A percentile compares a stretch with the other conserved stretches of the same genome.
Conservation (phyloP, 2,113 vertebrate species). For the Alethe castanea region DNA sequence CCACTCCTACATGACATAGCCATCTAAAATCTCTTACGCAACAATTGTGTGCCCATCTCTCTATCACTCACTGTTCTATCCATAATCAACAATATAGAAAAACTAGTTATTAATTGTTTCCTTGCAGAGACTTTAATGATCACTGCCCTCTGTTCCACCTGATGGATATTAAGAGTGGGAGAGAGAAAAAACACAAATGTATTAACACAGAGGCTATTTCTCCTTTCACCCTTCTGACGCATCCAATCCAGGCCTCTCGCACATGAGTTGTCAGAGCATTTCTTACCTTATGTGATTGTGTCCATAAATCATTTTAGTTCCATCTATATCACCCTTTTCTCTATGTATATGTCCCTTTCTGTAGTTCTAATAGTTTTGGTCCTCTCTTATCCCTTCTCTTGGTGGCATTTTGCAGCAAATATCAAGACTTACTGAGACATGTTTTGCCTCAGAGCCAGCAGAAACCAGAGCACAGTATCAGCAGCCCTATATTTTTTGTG, state of each 20-base stretch:
- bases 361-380: background rate
- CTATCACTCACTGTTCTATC: background rate
- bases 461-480: background rate
- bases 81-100: background rate
- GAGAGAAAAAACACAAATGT: rapidly evolving
- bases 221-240: background rate
- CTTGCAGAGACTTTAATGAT: background rate
- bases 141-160: background rate
- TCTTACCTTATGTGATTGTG: background rate
- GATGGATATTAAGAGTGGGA: background rate
- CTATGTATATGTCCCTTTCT: background rate
- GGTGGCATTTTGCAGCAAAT: background rate
- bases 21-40: background rate
- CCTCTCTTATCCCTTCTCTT: background rate
- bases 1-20: background rate
- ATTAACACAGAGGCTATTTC: background rate
- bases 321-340: background rate
- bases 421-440: background rate
- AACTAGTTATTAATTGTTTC: background rate
- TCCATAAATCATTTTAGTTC: background rate
- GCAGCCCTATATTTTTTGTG: background rate
- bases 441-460: background rate
- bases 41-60: background rate
- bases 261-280: background rate
- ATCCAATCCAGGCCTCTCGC: background rate